Evolutionary conservation across 2,797 vertebrate species (phyloP), one percentile per base, ranked within the genome.

Genomic region (Dromococcyx pavoninus): DNA sequence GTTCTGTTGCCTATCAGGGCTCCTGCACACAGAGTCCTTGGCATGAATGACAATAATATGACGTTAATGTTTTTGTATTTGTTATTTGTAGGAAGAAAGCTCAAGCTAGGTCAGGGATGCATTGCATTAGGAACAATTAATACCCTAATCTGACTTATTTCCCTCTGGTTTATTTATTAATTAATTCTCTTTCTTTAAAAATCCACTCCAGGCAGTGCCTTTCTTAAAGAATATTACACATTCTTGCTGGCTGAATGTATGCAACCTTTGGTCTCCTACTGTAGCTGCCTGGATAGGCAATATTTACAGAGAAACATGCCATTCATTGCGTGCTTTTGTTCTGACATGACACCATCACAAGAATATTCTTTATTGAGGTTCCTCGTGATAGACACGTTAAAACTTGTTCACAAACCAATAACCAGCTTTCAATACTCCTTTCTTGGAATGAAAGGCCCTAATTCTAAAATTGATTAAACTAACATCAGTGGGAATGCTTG

Each of bases 181-280:
- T 91, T 17, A 93, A 87, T 94, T 95, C 89, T 44, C 9, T 89
- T 89, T 92, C 79, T 95, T 92, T 91, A 69, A 80, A 69, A 91
- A 86, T 78, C 24, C 57, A 88, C 50, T 50, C 65, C n/a, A 82
- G 82, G 75, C 65, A 93, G 85, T 80, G 53, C 2, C 54, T 88
- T 86, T 91, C 62, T 83, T 83, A 84, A 95, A 83, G 65, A 89
- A 50, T 57, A 75, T 83, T 72, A 50, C n/a, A 30, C 24, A 83
- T 92, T 44, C 51, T 87, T 74, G 33, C 69, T 92, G 57, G 33
- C 35, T 88, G 91, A 89, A 83, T 67, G n/a, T 61, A 58, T 44
- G 11, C 78, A 93, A 27, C 61, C 25, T 86, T 91, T 93, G 70
- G 51, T 92, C n/a, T 88, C 17, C 5, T n/a, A 41, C 66, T 75